Evolutionary conservation across 2,797 vertebrate species (phyloP).

Genomic region (Parotocinclus haroldoi): DNA sequence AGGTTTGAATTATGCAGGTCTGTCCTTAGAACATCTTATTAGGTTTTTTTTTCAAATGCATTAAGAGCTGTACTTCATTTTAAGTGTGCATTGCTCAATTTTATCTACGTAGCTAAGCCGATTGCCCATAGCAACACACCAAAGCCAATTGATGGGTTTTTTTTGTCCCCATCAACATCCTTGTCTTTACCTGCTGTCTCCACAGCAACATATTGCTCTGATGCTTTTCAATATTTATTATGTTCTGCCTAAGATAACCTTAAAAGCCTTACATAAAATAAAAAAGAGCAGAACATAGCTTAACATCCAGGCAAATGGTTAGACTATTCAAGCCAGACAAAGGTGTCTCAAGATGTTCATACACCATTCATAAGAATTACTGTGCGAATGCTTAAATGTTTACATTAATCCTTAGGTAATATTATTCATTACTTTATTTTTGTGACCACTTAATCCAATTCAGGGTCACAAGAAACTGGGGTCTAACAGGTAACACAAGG

Average conservation of each 20-base stretch:
- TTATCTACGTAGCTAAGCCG: neutral
- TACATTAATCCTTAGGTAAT: too few relatives aligned
- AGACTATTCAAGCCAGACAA: too few relatives aligned
- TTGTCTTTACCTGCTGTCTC: conserved; percentile 27
- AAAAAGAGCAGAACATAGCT: neutral
- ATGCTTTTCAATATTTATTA: conserved; percentile 8
- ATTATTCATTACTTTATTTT: too few relatives aligned
- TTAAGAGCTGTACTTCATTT: neutral
- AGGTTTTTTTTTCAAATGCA: neutral
- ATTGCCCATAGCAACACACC: conserved; percentile 1
- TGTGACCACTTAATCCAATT: too few relatives aligned
- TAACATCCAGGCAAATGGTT: too few relatives aligned
- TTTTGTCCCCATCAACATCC: conserved; percentile 9
- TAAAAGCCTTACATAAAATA: neutral
- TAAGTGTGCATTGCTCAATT: conserved; percentile 6
- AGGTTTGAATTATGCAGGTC: neutral
- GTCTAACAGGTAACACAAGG: too few relatives aligned
- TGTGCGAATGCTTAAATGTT: too few relatives aligned
- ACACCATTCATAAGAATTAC: too few relatives aligned
- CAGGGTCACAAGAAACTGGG: too few relatives aligned
- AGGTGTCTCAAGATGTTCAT: too few relatives aligned
- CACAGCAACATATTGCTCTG: conserved; percentile 33
- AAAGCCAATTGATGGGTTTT: neutral
- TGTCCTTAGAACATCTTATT: neutral
- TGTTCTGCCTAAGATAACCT: conserved; percentile 12